Evolutionary conservation across 2,113 vertebrate species (phyloP).

Genomic region (Embiotoca jacksoni): DNA sequence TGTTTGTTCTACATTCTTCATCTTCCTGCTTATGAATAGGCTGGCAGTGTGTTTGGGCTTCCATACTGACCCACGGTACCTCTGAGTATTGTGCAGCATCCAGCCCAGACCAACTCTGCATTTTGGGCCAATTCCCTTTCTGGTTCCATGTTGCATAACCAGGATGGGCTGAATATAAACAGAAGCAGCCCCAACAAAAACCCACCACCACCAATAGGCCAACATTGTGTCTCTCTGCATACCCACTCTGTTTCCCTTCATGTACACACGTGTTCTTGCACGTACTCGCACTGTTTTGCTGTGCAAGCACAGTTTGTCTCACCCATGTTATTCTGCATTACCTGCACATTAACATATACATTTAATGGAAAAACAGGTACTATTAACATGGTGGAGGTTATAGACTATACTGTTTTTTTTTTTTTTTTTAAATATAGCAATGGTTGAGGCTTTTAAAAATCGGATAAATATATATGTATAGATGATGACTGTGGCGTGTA

Average conservation of each 20-base stretch:
- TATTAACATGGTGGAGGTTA: not conserved
- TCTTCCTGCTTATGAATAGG: conserved; percentile 67
- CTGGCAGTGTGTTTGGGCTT: conserved; percentile 46
- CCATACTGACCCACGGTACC: conserved; percentile 47
- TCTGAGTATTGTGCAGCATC: conserved; percentile 61
- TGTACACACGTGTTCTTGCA: not conserved
- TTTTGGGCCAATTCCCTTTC: conserved; percentile 58
- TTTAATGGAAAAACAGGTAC: not conserved
- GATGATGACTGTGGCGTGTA: too few species aligned
- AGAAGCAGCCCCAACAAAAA: conserved; percentile 43
- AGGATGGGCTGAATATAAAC: conserved; percentile 56
- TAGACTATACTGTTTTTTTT: not conserved
- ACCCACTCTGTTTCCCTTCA: conserved; percentile 18
- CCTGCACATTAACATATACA: not conserved
- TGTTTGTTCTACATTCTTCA: conserved; percentile 62
- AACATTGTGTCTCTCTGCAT: conserved; percentile 13
- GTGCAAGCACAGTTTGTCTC: not conserved
- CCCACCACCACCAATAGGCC: conserved; percentile 12
- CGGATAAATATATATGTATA: too few species aligned
- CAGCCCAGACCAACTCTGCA: conserved; percentile 33
- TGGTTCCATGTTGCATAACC: conserved; percentile 64
- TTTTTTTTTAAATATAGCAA: too few species aligned
- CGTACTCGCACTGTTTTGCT: not conserved
- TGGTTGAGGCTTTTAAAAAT: too few species aligned
- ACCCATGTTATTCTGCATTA: not conserved